Evolutionary conservation across 2,888 invertebrate genomes (phyloP), one percentile per base, ranked within the genome.

Genomic region (Allolobophora icterica): DNA sequence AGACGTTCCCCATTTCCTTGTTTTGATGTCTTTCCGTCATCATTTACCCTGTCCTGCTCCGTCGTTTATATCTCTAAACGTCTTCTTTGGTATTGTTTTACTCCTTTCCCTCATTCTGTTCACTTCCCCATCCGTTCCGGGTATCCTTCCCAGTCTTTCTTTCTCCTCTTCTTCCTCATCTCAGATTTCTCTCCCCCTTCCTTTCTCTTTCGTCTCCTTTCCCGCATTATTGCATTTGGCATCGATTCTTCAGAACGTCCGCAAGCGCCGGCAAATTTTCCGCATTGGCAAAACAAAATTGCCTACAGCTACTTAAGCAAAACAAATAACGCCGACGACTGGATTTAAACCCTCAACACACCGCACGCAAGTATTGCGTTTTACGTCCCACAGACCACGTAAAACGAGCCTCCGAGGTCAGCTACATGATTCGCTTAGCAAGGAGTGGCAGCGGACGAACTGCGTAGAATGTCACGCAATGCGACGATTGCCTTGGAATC

Each of bases 91-190:
- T 71, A 30, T 71, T 71, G n/a, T 71, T 17, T 11, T 52, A 30
- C 6, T 71, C 11, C 30, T 11, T 71, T 71, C 71, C 71, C n/a
- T n/a, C 71, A n/a, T 71, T 1, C n/a, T n/a, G 11, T 11, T 71
- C n/a, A 11, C n/a, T 13, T 11, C 11, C n/a, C 71, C 30, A 71
- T 30, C n/a, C n/a, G 0, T 71, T n/a, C 30, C 71, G 8, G 24
- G 52, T 52, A 6, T 52, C 52, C 24, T 52, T 52, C 52, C 52
- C 21, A 24, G 52, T 91, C 92, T 58, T 91, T 91, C 89, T 83
- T 91, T 91, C 91, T 83, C 92, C 91, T 91, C 83, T 87, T 92
- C 91, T 42, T 90, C 71, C 87, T 89, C 89, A 4, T 58, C 35
- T 45, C 90, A 89, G 2, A 34, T 90, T 35, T 89, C 89, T 33